A percentile compares a stretch with the other conserved stretches of the same genome.
These are phyloP conservation scores for Lycocorax pyrrhopterus DNA, from an alignment of 2,113 vertebrate genomes.

Conservation along the genomic window DNA sequence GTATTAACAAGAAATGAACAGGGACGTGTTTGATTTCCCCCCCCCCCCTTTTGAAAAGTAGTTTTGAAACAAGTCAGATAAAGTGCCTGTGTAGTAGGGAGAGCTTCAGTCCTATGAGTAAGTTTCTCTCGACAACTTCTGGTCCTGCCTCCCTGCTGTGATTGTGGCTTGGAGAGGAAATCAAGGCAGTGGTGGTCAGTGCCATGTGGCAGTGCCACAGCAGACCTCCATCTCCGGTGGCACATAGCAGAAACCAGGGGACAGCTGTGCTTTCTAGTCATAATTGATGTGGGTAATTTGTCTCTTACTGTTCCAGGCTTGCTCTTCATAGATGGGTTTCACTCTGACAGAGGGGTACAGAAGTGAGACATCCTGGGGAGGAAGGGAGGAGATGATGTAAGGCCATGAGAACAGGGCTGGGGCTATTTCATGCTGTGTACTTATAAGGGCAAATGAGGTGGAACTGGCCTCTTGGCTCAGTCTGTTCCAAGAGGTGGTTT, in stretches of 20 bases:
- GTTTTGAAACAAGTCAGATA: background rate
- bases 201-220: background rate
- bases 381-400: background rate
- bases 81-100: background rate
- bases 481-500: background rate
- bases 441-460: conserved; percentile 32
- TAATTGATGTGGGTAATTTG: background rate
- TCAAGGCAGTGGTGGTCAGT: background rate
- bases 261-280: background rate
- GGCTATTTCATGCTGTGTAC: background rate
- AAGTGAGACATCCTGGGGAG: background rate
- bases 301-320: background rate
- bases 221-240: background rate
- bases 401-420: background rate
- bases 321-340: background rate
- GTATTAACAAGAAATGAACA: background rate
- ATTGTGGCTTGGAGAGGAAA: background rate
- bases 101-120: background rate
- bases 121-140: background rate
- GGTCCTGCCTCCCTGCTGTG: background rate
- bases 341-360: background rate
- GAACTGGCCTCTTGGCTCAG: background rate
- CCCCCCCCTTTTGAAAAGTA: background rate
- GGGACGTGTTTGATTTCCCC: rapidly evolving
- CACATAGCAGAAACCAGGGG: rapidly evolving